Percentiles rank a stretch among this genome's conserved stretches.
phyloP scores from a whole-genome alignment of 2,888 invertebrate genomes.

The Acrocyrtus sp. region DNA sequence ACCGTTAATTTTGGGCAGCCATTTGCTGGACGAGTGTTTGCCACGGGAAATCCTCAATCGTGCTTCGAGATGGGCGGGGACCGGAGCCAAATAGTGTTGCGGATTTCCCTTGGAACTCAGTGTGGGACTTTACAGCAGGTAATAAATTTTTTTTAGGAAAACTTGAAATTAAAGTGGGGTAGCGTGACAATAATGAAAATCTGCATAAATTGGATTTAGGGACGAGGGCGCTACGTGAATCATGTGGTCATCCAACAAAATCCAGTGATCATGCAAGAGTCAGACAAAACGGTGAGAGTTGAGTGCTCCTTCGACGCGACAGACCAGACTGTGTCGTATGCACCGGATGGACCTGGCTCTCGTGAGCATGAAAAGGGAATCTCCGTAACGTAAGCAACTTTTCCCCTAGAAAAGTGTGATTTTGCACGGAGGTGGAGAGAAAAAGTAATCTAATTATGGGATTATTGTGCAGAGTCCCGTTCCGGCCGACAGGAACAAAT shows the following conservation, averaged over 20 bases:
- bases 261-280: constrained; percentile 68
- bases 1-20: constrained; percentile 69
- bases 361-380: constrained; percentile 65
- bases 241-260: constrained; percentile 68
- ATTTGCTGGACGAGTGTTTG: constrained; percentile 80
- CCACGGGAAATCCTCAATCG: constrained; percentile 79
- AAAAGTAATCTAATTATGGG: neutral
- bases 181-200: neutral
- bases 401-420: neutral
- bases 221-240: constrained; percentile 67
- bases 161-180: neutral
- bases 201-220: constrained; percentile 52
- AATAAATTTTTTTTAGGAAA: constrained; percentile 45
- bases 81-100: constrained; percentile 69
- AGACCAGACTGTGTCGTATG: constrained; percentile 67
- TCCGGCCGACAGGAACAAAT: constrained; percentile 66
- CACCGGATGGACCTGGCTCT: constrained; percentile 64
- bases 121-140: constrained; percentile 68
- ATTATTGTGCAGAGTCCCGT: constrained; percentile 64
- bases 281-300: constrained; percentile 67
- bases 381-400: constrained; percentile 66
- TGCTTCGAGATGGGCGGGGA: constrained; percentile 75
- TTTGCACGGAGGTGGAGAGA: neutral
- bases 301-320: constrained; percentile 68
- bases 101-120: constrained; percentile 71